These are phyloP conservation scores for Pyrochroa serraticornis DNA, from an alignment of 2,888 invertebrate genomes.

Conservation along the genomic window DNA sequence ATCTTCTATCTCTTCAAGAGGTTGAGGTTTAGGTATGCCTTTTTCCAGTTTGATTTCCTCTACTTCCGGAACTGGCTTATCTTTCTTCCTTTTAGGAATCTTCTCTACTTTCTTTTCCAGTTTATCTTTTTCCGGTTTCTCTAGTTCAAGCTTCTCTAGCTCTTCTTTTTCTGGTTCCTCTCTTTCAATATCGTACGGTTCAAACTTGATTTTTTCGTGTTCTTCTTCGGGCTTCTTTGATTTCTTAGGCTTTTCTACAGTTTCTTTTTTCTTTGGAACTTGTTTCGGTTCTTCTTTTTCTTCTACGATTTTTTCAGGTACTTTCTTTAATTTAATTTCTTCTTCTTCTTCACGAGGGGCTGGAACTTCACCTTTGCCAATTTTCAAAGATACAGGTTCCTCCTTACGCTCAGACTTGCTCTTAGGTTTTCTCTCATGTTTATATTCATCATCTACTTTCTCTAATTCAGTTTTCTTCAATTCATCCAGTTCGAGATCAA, in stretches of 20 bases:
- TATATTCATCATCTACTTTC: conserved; percentile 52
- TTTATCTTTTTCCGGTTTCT: conserved; percentile 44
- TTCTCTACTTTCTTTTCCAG: conserved; percentile 46
- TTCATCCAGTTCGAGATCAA: conserved; percentile 57
- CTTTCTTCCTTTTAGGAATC: conserved; percentile 53
- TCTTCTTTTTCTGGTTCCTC: conserved; percentile 52
- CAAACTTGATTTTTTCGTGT: conserved; percentile 49
- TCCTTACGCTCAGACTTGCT: conserved; percentile 39
- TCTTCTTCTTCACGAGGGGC: conserved; percentile 48
- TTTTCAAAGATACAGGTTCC: conserved; percentile 45
- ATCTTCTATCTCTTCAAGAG: conserved; percentile 51
- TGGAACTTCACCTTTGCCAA: conserved; percentile 55
- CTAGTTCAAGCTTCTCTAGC: conserved; percentile 48
- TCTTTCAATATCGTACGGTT: conserved; percentile 54
- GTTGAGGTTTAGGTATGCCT: conserved; percentile 39
- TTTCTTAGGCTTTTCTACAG: conserved; percentile 38
- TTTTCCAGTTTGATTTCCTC: conserved; percentile 36
- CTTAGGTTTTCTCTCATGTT: conserved; percentile 38
- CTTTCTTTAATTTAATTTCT: conserved; percentile 53
- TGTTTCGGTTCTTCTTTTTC: conserved; percentile 36
- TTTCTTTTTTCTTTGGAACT: conserved; percentile 38
- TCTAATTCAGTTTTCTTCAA: conserved; percentile 54
- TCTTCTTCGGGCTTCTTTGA: conserved; percentile 40
- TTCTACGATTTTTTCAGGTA: conserved; percentile 51
- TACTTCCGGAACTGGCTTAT: conserved; percentile 43